Conservation (phyloP, 2,113 vertebrate genomes). For the Narcine bancroftii region DNA sequence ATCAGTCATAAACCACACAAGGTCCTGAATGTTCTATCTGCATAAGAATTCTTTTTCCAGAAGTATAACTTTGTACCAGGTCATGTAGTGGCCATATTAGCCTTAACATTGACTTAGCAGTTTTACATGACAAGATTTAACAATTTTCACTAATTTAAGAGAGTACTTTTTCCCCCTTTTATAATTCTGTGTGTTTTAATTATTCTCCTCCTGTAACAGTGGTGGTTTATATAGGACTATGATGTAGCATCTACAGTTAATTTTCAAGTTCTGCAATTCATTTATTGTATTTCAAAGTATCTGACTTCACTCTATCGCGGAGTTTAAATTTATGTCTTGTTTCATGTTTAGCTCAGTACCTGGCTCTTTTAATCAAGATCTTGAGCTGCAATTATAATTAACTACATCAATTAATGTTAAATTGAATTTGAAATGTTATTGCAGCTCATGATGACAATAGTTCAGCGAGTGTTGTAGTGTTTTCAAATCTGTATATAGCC, state of each 20-base stretch:
- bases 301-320: neutral
- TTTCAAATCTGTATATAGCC: neutral
- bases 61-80: neutral
- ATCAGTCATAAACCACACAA: conserved; percentile 12
- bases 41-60: neutral
- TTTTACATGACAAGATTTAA: conserved; percentile 34
- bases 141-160: conserved; percentile 6
- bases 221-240: neutral
- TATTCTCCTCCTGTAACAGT: neutral
- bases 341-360: neutral
- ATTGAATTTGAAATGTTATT: conserved; percentile 15
- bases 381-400: conserved; percentile 24
- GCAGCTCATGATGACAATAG: neutral
- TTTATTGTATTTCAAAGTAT: conserved; percentile 26
- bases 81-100: conserved; percentile 20
- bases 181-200: neutral
- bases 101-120: conserved; percentile 31
- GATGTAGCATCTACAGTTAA: neutral
- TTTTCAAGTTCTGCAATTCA: neutral
- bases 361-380: neutral
- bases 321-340: neutral
- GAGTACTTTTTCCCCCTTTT: neutral
- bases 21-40: conserved; percentile 23
- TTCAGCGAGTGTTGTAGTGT: neutral
- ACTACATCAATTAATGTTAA: neutral